A percentile compares a stretch with the other conserved stretches of the same genome.
These are phyloP conservation scores for Axinella damicornis DNA, from an alignment of 37 sponge, comb jelly and placozoan genomes.

Conservation along the genomic window DNA sequence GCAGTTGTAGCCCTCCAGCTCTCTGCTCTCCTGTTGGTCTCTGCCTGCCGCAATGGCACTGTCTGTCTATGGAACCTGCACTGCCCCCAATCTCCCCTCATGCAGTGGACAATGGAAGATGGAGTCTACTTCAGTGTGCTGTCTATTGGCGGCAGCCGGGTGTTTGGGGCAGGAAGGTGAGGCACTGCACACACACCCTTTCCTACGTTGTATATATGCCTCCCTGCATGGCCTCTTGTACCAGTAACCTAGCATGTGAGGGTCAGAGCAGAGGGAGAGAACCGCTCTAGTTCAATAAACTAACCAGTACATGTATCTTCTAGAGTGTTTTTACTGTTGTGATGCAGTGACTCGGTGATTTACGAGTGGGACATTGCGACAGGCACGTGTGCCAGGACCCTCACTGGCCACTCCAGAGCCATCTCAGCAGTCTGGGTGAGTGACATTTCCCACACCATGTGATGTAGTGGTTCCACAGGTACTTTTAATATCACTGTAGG, in stretches of 20 bases:
- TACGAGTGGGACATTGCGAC: conserved; percentile 77
- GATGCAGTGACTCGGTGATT: conserved; percentile 59
- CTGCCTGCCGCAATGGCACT: conserved; percentile 18
- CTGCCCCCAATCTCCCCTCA: conserved; percentile 2
- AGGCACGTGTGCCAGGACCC: conserved; percentile 57
- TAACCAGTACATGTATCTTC: too few species aligned
- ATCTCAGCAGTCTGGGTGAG: conserved; percentile 62
- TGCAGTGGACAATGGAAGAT: conserved; percentile 29
- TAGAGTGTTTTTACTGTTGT: not conserved
- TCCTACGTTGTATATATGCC: too few species aligned
- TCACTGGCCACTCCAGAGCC: conserved; percentile 63
- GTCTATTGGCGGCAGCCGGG: conserved; percentile 9
- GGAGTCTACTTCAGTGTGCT: conserved; percentile 29
- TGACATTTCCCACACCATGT: not conserved
- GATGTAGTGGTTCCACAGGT: too few species aligned
- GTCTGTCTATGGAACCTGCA: conserved; percentile 26
- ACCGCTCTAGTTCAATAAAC: too few species aligned
- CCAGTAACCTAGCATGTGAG: too few species aligned
- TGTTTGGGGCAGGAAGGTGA: conserved; percentile 74
- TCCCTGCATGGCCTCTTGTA: too few species aligned
- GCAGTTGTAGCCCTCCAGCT: conserved; percentile 49
- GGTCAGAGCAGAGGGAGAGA: too few species aligned
- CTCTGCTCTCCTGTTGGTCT: conserved; percentile 59
- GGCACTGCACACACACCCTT: too few species aligned
- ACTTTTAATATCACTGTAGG: too few species aligned